Conservation (phyloP, 2,113 vertebrate genomes). For the Larimichthys crocea region DNA sequence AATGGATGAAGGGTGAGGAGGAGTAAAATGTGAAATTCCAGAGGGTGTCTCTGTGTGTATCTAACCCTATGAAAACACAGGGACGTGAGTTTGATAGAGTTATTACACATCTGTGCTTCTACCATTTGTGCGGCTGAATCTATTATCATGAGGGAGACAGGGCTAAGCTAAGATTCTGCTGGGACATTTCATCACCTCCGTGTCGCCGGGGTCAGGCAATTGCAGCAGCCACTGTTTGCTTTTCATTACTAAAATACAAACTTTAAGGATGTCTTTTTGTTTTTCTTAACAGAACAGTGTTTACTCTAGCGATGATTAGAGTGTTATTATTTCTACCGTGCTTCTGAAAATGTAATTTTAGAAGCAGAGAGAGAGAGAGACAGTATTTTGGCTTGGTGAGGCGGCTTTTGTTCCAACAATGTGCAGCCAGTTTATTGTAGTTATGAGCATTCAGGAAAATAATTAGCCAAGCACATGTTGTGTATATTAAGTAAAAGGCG, state of each 20-base stretch:
- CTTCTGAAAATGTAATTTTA: conserved; percentile 66
- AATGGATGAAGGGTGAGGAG: conserved; percentile 68
- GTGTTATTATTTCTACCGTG: conserved; percentile 71
- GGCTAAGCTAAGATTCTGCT: conserved; percentile 68
- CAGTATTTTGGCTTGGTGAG: conserved; percentile 47
- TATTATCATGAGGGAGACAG: conserved; percentile 68
- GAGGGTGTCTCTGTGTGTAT: conserved; percentile 81
- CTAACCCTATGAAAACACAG: conserved; percentile 84
- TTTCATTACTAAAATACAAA: conserved; percentile 87
- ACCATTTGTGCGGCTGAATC: conserved; percentile 81
- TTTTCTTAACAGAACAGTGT: conserved; percentile 72
- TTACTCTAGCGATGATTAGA: conserved; percentile 74
- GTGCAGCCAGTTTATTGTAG: conserved; percentile 57
- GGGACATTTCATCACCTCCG: conserved; percentile 77
- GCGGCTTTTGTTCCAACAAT: conserved; percentile 47
- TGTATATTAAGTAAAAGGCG: conserved; percentile 55
- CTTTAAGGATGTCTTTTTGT: conserved; percentile 73
- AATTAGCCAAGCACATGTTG: conserved; percentile 64
- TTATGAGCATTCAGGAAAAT: conserved; percentile 59
- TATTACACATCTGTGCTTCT: conserved; percentile 77
- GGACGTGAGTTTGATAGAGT: conserved; percentile 84
- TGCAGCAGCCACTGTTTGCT: conserved; percentile 80
- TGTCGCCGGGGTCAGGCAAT: conserved; percentile 79
- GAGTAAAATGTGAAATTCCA: conserved; percentile 81
- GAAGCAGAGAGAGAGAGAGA: conserved; percentile 42